Percentiles rank a stretch among this genome's conserved stretches.
These are phyloP conservation scores for Zaprionus africanus DNA, from an alignment of 1,140 invertebrate species.

Conservation along the genomic window DNA sequence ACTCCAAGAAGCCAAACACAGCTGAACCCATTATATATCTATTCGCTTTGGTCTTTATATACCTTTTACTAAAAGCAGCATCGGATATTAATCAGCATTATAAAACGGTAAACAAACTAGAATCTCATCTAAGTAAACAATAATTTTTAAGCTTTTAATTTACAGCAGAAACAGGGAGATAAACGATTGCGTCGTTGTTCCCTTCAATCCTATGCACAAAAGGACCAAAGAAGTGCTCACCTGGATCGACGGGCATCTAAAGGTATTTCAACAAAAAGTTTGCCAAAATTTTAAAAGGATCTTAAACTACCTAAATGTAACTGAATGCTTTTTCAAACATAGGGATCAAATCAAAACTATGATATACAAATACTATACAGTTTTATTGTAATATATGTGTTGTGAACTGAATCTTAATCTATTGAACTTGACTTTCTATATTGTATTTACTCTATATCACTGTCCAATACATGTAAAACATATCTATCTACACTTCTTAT, in stretches of 20 bases:
- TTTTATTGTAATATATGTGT: conserved; percentile 45
- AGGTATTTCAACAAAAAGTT: conserved; percentile 83
- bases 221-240: conserved; percentile 53
- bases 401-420: conserved; percentile 44
- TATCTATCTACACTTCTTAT: conserved; percentile 30
- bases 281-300: conserved; percentile 74
- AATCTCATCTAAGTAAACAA: background rate
- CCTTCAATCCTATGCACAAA: conserved; percentile 77
- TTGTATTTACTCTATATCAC: conserved; percentile 14
- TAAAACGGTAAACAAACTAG: conserved; percentile 64
- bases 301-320: conserved; percentile 33
- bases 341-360: conserved; percentile 62
- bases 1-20: conserved; percentile 61
- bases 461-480: conserved; percentile 41
- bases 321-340: conserved; percentile 39
- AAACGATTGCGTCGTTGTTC: conserved; percentile 77
- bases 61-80: conserved; percentile 72
- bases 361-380: conserved; percentile 19
- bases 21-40: conserved; percentile 80
- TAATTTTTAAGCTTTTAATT: background rate
- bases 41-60: conserved; percentile 77
- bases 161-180: conserved; percentile 75
- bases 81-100: conserved; percentile 82
- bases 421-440: conserved; percentile 16
- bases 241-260: conserved; percentile 77